A percentile compares a stretch with the other conserved stretches of the same genome.
Conservation (phyloP, 2,888 invertebrate genomes). For the Eudemis profundana region DNA sequence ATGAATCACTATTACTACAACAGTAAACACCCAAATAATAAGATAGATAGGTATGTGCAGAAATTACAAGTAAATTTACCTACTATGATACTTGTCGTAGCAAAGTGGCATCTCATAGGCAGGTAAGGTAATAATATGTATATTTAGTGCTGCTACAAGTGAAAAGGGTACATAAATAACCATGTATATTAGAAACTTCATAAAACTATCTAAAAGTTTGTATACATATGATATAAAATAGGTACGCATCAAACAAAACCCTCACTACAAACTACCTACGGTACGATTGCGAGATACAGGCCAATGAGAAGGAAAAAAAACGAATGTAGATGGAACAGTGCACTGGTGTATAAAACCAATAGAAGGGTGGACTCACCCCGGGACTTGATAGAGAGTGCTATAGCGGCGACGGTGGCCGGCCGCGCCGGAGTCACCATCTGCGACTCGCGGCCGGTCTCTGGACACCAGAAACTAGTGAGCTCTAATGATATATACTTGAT, state of each 20-base stretch:
- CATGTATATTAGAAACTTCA: background rate
- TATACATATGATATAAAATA: background rate
- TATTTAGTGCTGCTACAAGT: background rate
- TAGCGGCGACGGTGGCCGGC: conserved; percentile 69
- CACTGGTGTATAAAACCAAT: conserved; percentile 4
- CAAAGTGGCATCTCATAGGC: background rate
- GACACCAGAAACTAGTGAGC: conserved; percentile 27
- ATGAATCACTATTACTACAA: background rate
- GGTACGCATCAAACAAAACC: background rate
- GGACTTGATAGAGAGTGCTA: conserved; percentile 77
- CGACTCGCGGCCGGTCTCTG: conserved; percentile 29
- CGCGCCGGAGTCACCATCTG: conserved; percentile 49
- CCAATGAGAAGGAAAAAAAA: background rate
- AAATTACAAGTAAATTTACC: no score
- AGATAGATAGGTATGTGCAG: no score
- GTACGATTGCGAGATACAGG: background rate
- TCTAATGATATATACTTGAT: background rate
- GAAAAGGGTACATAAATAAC: no score
- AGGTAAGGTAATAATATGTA: no score
- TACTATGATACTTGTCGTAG: no score
- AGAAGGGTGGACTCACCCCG: conserved; percentile 68
- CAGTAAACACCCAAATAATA: no score
- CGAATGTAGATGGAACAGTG: background rate
- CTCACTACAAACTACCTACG: conserved; percentile 5
- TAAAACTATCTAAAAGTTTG: background rate